Base-by-base conservation (phyloP, 2,797 vertebrate genomes). In the Pseudomugil gertrudae region DNA sequence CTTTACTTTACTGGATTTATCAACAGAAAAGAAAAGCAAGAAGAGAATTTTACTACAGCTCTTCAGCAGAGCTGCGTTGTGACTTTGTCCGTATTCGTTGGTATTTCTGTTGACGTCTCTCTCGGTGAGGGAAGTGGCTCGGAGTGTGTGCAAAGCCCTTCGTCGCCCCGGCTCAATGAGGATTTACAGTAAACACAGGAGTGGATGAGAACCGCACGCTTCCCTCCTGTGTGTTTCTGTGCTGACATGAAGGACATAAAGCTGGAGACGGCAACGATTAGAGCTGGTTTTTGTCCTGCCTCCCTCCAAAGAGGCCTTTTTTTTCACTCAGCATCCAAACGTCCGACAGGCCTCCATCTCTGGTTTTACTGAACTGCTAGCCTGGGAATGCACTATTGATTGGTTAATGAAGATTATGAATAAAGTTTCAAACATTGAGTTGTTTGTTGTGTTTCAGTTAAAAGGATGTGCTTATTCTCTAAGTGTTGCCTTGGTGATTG, bases 301-400 rank as follows among this genome's bases (percentile, higher is more conserved):
- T 80, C 65, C 8, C 63, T 80, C 50, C 65, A 24, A 55, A 52
- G 75, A 86, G 81, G 82, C 79, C 63, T 62, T 79, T 82, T 83
- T 82, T 71, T 55, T n/a, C 74, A 63, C 81, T 87, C 52, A 35
- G 73, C 84, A 72, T 81, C 66, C 66, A 74, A 79, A 84, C 79
- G 87, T 84, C 76, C 29, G 57, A 78, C 57, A 86, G 84, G 89
- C 84, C 74, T 83, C 65, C 76, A 72, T 85, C 80, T 76, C 76
- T 89, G 89, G 89, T 89, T 91, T 80, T 65, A 81, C 74, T 89
- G 87, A 92, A 91, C 87, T 92, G 84, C 89, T 88, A 88, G 89
- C 87, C 91, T 73, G 76, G 89, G 91, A 94, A 94, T 94, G 92
- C 92, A 93, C 92, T 93, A 90, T 76, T 86, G 84, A 93, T 92